A percentile compares a stretch with the other conserved stretches of the same genome.
phyloP scores from a whole-genome alignment of 1,140 invertebrate genomes.

The Cecropterus lyciades region DNA sequence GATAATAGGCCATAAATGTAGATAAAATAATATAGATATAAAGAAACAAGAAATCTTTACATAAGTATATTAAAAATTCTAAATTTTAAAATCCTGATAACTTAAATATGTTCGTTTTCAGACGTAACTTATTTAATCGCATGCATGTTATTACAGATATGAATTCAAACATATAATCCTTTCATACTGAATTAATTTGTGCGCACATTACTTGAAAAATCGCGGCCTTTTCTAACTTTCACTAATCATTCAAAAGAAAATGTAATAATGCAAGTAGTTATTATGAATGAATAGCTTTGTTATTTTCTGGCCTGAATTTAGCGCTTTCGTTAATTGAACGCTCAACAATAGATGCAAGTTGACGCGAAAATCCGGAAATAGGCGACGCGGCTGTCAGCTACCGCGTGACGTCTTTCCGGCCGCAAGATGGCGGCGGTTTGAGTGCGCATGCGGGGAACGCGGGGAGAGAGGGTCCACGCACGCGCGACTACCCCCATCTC shows the following conservation, averaged over 20 bases:
- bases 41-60: too few relatives aligned
- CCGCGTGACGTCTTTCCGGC: conserved; percentile 73
- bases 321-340: conserved; percentile 1
- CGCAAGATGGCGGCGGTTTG: conserved; percentile 40
- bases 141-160: too few relatives aligned
- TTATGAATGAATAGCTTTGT: conserved; percentile 1
- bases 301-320: neutral
- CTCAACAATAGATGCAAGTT: conserved; percentile 9
- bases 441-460: conserved; percentile 52
- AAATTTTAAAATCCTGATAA: too few relatives aligned
- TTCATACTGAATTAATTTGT: too few relatives aligned
- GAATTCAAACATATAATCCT: too few relatives aligned
- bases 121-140: too few relatives aligned
- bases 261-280: neutral
- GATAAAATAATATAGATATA: too few relatives aligned
- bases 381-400: conserved; percentile 50
- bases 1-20: too few relatives aligned
- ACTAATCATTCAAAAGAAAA: conserved; percentile 5
- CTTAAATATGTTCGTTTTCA: too few relatives aligned
- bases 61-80: too few relatives aligned
- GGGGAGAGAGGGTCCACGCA: conserved; percentile 46
- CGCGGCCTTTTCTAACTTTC: neutral
- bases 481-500: conserved; percentile 54
- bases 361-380: conserved; percentile 32
- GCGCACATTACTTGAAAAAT: neutral